A percentile compares a stretch with the other conserved stretches of the same genome.
Evolutionary conservation across 2,888 invertebrate genomes (phyloP).

Genomic region (Agrochola lychnidis): DNA sequence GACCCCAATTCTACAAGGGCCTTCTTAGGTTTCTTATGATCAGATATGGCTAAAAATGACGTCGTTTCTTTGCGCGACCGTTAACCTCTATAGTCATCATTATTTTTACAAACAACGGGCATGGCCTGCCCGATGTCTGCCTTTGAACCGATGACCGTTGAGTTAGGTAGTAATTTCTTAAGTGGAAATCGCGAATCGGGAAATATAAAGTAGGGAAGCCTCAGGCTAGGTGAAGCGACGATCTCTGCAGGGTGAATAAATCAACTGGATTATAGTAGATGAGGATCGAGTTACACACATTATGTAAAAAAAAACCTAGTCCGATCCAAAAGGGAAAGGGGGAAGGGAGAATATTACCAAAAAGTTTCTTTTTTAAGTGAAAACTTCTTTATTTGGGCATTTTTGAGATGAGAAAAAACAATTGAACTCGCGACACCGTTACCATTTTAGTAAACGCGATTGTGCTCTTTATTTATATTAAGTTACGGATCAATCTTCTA

Average conservation of each 20-base stretch:
- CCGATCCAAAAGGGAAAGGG: no score
- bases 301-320: no score
- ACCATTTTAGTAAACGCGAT: no score
- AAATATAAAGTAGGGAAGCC: neutral
- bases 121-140: neutral
- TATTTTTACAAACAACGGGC: neutral
- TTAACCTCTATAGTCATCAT: neutral
- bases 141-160: neutral
- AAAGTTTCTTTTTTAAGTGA: no score
- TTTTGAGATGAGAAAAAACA: no score
- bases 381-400: no score
- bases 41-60: neutral
- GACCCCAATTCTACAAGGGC: slow-evolving; percentile 6
- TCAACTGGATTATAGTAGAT: neutral
- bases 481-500: no score
- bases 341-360: no score
- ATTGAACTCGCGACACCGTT: no score
- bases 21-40: neutral
- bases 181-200: neutral
- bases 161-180: neutral
- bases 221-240: neutral
- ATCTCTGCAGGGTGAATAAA: neutral
- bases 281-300: neutral
- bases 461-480: no score
- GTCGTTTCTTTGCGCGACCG: neutral